Conservation (phyloP, 2,797 vertebrate species). For the Pipistrellus pipistrellus region DNA sequence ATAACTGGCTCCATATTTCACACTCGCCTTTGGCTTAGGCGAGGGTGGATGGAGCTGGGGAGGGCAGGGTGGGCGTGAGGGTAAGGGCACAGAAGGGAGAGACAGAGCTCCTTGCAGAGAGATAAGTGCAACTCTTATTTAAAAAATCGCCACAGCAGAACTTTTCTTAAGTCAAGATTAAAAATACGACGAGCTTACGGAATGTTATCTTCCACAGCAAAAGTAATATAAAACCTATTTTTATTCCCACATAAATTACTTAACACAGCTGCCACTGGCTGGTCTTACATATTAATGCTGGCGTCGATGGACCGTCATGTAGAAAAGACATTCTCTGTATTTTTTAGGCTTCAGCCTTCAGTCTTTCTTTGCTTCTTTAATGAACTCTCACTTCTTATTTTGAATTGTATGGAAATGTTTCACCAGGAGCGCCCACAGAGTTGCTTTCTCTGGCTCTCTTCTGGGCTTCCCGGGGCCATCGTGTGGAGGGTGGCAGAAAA, state of each 20-base stretch:
- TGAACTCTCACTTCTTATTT: constrained; percentile 75
- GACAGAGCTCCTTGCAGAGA: background rate
- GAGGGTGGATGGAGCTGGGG: background rate
- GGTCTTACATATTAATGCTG: constrained; percentile 77
- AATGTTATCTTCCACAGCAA: constrained; percentile 65
- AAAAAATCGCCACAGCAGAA: constrained; percentile 78
- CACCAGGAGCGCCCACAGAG: constrained; percentile 58
- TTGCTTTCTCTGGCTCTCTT: constrained; percentile 67
- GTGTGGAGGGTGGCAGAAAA: constrained; percentile 77
- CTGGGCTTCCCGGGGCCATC: constrained; percentile 75
- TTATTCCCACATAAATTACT: constrained; percentile 77
- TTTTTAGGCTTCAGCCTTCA: constrained; percentile 73
- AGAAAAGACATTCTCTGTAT: constrained; percentile 75
- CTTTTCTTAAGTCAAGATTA: constrained; percentile 74
- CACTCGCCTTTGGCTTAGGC: background rate
- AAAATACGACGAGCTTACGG: constrained; percentile 57
- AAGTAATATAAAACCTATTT: constrained; percentile 76
- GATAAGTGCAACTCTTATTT: constrained; percentile 54
- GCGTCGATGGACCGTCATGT: constrained; percentile 51
- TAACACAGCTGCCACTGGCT: constrained; percentile 55
- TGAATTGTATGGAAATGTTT: constrained; percentile 80
- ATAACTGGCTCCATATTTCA: background rate
- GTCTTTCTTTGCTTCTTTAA: constrained; percentile 79
- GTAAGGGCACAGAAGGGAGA: background rate
- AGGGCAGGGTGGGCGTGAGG: background rate